Percentiles rank a stretch among this genome's conserved stretches.
phyloP scores from a whole-genome alignment of 2,888 invertebrate species.

The Rambutsinella grinnellia region DNA sequence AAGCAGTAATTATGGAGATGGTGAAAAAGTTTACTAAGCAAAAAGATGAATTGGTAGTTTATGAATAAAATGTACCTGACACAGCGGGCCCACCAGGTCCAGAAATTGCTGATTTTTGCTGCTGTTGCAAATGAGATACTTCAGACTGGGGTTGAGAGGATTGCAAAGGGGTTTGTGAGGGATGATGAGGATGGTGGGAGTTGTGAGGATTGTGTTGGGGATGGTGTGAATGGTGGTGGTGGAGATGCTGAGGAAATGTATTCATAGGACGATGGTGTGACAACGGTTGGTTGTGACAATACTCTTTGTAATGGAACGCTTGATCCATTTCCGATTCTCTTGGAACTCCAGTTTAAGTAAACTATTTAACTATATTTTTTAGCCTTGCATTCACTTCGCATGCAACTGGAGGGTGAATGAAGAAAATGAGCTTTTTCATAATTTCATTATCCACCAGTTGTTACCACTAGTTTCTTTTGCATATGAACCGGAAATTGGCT shows the following conservation, averaged over 20 bases:
- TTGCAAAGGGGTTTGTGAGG: constrained; percentile 1
- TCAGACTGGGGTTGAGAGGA: constrained; percentile 10
- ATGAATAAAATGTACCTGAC: constrained; percentile 19
- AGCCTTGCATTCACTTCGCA: no score
- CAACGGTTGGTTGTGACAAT: constrained; percentile 58
- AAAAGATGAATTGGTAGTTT: neutral
- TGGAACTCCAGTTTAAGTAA: neutral
- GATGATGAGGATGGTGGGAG: neutral
- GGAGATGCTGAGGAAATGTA: constrained; percentile 35
- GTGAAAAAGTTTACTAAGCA: neutral
- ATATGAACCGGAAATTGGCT: no score
- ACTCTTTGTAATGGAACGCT: constrained; percentile 63
- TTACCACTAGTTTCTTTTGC: no score
- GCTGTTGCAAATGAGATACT: constrained; percentile 14
- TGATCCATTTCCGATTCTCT: constrained; percentile 59
- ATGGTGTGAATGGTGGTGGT: constrained; percentile 41
- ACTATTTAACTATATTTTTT: no score
- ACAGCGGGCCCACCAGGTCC: no score
- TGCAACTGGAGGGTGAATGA: no score
- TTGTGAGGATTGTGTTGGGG: constrained; percentile 27
- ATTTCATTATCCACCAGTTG: no score
- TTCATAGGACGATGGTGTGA: constrained; percentile 52
- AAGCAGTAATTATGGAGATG: neutral
- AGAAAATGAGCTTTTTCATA: no score
- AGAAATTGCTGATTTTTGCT: constrained; percentile 26